A percentile compares a stretch with the other conserved stretches of the same genome.
phyloP scores from a whole-genome alignment of 2,113 vertebrate species.

The Antechinus stuartii region DNA sequence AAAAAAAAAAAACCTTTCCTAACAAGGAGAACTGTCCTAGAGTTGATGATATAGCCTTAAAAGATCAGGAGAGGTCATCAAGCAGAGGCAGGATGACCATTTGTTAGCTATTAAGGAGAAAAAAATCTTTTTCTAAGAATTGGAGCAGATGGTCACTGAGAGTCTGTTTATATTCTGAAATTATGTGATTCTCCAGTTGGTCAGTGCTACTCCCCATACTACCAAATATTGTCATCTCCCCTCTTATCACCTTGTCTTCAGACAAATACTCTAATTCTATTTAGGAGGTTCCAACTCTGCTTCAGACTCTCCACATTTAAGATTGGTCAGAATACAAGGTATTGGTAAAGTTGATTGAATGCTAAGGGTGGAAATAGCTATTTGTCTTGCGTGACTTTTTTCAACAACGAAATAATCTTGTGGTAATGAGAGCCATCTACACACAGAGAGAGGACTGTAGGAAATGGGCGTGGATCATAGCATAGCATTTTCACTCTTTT shows the following conservation, averaged over 20 bases:
- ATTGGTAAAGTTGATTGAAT: neutral
- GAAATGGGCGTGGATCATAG: too few species aligned
- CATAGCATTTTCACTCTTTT: too few species aligned
- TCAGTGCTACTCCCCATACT: neutral
- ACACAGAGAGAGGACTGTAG: too few species aligned
- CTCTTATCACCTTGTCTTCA: neutral
- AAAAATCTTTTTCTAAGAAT: neutral
- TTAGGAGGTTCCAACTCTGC: neutral
- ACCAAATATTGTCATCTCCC: neutral
- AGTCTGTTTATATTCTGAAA: neutral
- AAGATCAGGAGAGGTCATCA: neutral
- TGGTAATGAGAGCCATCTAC: too few species aligned
- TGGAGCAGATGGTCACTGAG: neutral
- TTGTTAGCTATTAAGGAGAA: neutral
- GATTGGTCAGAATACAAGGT: neutral
- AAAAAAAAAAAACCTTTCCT: neutral
- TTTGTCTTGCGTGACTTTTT: neutral
- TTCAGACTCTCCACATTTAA: neutral
- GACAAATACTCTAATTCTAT: neutral
- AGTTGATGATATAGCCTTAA: neutral
- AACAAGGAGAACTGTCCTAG: neutral
- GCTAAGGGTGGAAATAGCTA: neutral
- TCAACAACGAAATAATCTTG: too few species aligned
- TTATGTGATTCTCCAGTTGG: neutral
- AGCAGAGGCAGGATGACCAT: neutral